Percentiles rank a stretch among this genome's conserved stretches.
These are phyloP conservation scores for Ceratina calcarata DNA, from an alignment of 1,140 invertebrate species.

Conservation along the genomic window DNA sequence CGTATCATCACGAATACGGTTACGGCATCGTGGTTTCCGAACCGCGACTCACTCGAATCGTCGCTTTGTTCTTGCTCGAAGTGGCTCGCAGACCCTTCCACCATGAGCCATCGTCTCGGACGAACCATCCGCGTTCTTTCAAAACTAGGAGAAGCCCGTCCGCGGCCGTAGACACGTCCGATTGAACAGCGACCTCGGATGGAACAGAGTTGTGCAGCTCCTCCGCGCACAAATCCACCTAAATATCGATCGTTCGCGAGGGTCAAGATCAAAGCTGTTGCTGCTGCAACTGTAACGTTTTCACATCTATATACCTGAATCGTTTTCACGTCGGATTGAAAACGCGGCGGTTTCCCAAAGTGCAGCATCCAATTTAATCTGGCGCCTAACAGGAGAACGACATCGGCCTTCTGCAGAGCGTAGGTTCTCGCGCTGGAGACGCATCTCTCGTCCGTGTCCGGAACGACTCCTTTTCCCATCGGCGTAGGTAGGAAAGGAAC, in stretches of 20 bases:
- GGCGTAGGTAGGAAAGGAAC: conserved; percentile 96
- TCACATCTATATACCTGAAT: conserved; percentile 83
- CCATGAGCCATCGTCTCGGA: conserved; percentile 81
- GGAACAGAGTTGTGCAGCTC: conserved; percentile 95
- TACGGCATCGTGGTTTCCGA: too few species aligned
- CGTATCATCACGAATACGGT: too few species aligned
- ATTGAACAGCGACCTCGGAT: conserved; percentile 87
- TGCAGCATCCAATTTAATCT: conserved; percentile 98
- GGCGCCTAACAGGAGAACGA: conserved; percentile 93
- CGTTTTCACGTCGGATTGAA: conserved; percentile 90
- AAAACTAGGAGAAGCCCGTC: conserved; percentile 81
- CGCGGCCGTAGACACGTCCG: conserved; percentile 88
- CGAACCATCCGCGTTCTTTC: conserved; percentile 70
- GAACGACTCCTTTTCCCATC: conserved; percentile 97
- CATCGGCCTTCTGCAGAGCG: conserved; percentile 93
- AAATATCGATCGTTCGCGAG: not conserved
- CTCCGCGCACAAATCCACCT: conserved; percentile 94
- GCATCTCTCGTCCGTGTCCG: conserved; percentile 89
- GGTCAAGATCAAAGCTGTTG: too few species aligned
- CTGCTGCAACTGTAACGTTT: not conserved
- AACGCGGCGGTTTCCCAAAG: conserved; percentile 95
- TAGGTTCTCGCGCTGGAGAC: conserved; percentile 92
- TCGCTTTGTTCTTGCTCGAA: conserved; percentile 81
- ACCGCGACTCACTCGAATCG: conserved; percentile 81
- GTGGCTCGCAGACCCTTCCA: conserved; percentile 82